Conservation (phyloP, 1,140 invertebrate species). For the Orchestia grillus region DNA sequence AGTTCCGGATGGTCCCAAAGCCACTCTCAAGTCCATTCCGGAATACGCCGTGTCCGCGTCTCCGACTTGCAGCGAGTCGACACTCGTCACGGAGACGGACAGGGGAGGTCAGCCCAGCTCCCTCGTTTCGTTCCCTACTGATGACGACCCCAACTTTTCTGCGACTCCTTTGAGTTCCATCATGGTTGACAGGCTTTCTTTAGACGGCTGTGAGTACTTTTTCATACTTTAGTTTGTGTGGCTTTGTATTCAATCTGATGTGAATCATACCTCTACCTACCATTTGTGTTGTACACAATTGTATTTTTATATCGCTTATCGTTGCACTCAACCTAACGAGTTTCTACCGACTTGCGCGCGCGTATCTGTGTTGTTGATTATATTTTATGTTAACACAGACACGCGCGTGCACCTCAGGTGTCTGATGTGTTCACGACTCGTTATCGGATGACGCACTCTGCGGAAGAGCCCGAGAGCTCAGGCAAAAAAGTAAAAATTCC, state of each 20-base stretch:
- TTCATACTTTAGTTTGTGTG: not conserved
- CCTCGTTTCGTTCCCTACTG: not conserved
- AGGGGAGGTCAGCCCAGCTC: not conserved
- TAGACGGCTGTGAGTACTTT: not conserved
- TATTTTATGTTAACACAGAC: no score
- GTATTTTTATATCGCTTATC: no score
- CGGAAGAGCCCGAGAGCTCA: no score
- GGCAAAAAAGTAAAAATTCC: no score
- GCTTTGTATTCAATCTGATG: not conserved
- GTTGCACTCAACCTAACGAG: no score
- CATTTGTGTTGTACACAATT: no score
- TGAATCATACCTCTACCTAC: not conserved
- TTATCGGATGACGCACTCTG: no score
- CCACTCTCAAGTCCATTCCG: not conserved
- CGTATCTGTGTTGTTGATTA: no score
- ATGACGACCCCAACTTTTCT: conserved; percentile 1
- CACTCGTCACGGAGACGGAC: not conserved
- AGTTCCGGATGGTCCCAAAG: not conserved
- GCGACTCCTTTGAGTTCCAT: conserved; percentile 19
- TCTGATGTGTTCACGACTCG: no score
- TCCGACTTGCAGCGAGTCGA: not conserved
- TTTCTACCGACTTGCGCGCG: no score
- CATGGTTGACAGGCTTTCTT: conserved; percentile 6
- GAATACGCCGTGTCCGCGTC: not conserved
- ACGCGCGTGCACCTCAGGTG: no score